Base-by-base conservation (phyloP, 2,113 vertebrate species). In the Nematolebias whitei region DNA sequence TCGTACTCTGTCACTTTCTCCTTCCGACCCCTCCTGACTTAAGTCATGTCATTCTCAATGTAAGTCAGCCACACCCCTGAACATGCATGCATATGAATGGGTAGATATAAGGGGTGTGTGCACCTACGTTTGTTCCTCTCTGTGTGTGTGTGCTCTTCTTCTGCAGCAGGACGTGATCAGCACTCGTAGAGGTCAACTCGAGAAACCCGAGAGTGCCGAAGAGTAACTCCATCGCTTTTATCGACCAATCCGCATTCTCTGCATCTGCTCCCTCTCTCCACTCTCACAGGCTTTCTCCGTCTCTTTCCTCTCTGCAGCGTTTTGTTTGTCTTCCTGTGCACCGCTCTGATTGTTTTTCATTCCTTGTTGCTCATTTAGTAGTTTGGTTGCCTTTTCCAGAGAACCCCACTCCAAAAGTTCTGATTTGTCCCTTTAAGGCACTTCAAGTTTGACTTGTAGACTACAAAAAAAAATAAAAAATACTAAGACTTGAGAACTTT, bases 161-260 rank as follows among this genome's bases (percentile, higher is more conserved):
- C 88, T 92, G 87, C 82, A 24, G 87, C 83, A 90, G 85, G 90
- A 91, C 72, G 84, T 84, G 91, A 90, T 91, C 88, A 76, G 81
- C 79, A 68, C 79, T 87, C 63, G 35, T 85, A 88, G 90, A 91
- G 91, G 93, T 93, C 91, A 92, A 83, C 65, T 71, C 71, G 67
- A 82, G 92, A 90, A 93, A 93, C 84, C 48, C 4, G 84, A 93
- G 86, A 85, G 40, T 29, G 49, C 79, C 76, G 76, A 74, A 63
- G 84, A 90, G 91, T 87, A 92, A 92, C 90, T 79, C 75, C 87
- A 93, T 92, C 90, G 83, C 80, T 84, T 78, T 88, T 93, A 92
- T 93, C 78, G 90, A 93, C 89, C 84, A 65, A 60, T 72, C 59
- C 51, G 22, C 71, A 53, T 85, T 84, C 87, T 87, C 67, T 74